Conservation (phyloP, 2,888 invertebrate genomes). For the Acanthopleura granulata region DNA sequence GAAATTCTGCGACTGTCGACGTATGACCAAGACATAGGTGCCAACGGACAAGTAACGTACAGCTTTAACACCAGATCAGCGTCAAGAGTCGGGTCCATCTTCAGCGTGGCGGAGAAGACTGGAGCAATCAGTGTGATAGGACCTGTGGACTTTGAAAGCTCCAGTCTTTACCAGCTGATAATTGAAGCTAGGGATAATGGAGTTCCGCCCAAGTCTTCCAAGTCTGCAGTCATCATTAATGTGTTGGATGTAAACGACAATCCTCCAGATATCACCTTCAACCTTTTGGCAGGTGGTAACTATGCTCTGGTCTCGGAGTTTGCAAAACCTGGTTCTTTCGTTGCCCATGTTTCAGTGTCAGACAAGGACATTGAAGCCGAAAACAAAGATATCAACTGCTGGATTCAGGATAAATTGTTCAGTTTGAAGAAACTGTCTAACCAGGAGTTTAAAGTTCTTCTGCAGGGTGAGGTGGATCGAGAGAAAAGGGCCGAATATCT, state of each 20-base stretch:
- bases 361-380: conserved; percentile 14
- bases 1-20: conserved; percentile 81
- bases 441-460: conserved; percentile 13
- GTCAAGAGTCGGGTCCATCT: not conserved
- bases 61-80: conserved; percentile 4
- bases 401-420: not conserved
- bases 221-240: conserved; percentile 13
- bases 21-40: conserved; percentile 70
- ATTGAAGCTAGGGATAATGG: conserved; percentile 7
- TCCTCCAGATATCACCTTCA: conserved; percentile 15
- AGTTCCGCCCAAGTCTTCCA: not conserved
- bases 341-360: conserved; percentile 19
- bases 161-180: not conserved
- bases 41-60: conserved; percentile 27
- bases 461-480: not conserved
- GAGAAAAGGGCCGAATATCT: not conserved
- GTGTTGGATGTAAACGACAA: conserved; percentile 22
- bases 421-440: not conserved
- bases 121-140: not conserved
- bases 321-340: conserved; percentile 17
- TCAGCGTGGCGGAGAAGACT: not conserved
- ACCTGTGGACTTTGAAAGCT: conserved; percentile 11
- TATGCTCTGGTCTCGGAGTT: conserved; percentile 18
- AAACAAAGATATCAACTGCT: not conserved
- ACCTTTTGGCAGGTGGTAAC: conserved; percentile 16